These are phyloP conservation scores for Columba janthina DNA, from an alignment of 2,113 vertebrate genomes.

Conservation along the genomic window DNA sequence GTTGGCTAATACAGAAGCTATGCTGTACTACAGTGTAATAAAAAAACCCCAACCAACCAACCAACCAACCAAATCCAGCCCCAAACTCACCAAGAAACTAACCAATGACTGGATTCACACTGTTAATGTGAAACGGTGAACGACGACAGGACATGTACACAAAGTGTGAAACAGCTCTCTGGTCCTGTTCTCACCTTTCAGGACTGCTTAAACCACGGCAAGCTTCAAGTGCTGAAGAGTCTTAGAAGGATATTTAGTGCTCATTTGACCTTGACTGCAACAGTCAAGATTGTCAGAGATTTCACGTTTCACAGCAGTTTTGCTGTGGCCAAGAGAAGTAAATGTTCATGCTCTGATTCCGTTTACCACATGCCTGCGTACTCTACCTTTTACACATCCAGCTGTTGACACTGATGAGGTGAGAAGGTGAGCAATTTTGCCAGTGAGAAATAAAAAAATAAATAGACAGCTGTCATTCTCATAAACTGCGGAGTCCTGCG, in stretches of 20 bases:
- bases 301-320: slow-evolving; percentile 37
- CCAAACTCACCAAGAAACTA: neutral
- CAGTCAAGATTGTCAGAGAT: slow-evolving; percentile 49
- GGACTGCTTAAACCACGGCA: neutral
- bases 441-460: neutral
- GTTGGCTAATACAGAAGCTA: neutral
- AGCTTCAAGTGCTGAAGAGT: neutral
- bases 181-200: slow-evolving; percentile 15
- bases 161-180: neutral
- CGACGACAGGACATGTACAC: neutral
- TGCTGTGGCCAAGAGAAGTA: slow-evolving; percentile 2
- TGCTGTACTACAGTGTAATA: neutral
- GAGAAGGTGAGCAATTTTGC: slow-evolving; percentile 30
- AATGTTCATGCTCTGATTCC: neutral
- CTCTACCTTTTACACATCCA: slow-evolving; percentile 28
- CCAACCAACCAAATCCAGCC: neutral
- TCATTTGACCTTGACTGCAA: slow-evolving; percentile 48
- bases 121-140: neutral
- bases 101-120: neutral
- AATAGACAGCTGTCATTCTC: neutral
- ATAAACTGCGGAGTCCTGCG: neutral
- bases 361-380: neutral
- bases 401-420: slow-evolving; percentile 2
- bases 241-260: neutral
- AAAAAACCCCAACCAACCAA: fast-evolving